Evolutionary conservation across 2,888 invertebrate species (phyloP), one percentile per base, ranked within the genome.

Genomic region (Magallana nippona): DNA sequence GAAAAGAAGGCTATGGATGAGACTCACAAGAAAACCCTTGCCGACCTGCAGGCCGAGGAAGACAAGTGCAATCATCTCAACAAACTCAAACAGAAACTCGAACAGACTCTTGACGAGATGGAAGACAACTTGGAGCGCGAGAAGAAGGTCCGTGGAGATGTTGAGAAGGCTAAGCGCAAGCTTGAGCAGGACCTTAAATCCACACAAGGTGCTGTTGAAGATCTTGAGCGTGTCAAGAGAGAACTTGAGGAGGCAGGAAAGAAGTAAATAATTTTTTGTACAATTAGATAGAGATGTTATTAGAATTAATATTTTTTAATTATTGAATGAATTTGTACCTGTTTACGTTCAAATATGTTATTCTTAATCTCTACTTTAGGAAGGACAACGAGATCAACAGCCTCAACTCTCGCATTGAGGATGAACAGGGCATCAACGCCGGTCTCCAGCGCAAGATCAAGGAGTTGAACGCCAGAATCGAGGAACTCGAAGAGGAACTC

Each of bases 61-160:
- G 99, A 99, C 96, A 99, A 99, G 96, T 98, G 98, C 95, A 99
- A 99, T 96, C 99, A 99, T 96, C 96, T 99, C 95, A 99, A 98
- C 96, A 99, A 99, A 95, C 98, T 99, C 91, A 99, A 99, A 96
- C 97, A 98, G 94, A 99, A 99, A 96, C 96, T 99, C 94, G 99
- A 99, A 95, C 98, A 98, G 95, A 99, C 98, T 93, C 96, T 99
- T 89, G 99, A 99, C 95, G 99, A 99, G 90, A 96, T 99, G 92
- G 99, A 99, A 95, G 99, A 99, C 95, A 98, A 98, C 86, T 96
- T 99, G 92, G 99, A 99, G 95, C 97, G 99, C 93, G 99, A 99
- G 96, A 99, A 99, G 98, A 99, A 99, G 95, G 96, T 98, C 93
- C 97, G 96, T 92, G 98, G 97, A 92, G 99, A 99, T 95, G 97